phyloP scores from a whole-genome alignment of 92 coral and sea anemone species.

The Zoanthus sansibaricus region DNA sequence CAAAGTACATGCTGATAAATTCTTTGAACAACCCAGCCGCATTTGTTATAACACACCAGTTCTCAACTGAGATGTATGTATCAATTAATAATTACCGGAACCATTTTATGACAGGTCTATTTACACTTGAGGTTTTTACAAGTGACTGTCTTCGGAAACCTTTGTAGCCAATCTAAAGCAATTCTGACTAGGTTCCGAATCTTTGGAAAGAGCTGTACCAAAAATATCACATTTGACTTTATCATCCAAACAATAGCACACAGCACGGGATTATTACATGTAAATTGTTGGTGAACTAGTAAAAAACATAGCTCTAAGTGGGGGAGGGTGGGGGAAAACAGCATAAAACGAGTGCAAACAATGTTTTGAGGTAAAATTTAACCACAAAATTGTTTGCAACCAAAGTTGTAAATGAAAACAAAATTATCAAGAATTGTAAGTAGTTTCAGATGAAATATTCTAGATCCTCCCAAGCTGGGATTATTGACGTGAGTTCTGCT shows the following conservation, averaged over 20 bases:
- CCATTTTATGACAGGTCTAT: neutral
- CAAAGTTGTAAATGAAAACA: neutral
- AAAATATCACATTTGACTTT: neutral
- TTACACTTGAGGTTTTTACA: neutral
- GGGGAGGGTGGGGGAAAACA: neutral
- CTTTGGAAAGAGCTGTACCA: neutral
- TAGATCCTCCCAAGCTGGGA: no score
- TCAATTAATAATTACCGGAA: no score
- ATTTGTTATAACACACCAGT: neutral
- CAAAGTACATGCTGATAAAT: no score
- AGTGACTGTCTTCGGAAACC: neutral
- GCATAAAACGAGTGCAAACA: neutral
- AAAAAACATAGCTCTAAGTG: neutral
- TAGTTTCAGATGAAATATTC: no score
- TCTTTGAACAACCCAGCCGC: no score
- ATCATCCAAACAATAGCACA: neutral
- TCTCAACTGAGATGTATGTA: neutral
- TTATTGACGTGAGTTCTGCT: no score
- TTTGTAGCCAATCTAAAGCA: neutral
- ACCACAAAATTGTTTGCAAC: constrained; percentile 1
- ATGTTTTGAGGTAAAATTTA: neutral
- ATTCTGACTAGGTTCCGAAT: neutral
- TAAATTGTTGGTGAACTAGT: neutral
- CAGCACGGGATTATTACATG: neutral
- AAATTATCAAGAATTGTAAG: neutral